These are phyloP conservation scores for Phalacrocorax pelagicus DNA, from an alignment of 2,113 vertebrate genomes.

Conservation along the genomic window DNA sequence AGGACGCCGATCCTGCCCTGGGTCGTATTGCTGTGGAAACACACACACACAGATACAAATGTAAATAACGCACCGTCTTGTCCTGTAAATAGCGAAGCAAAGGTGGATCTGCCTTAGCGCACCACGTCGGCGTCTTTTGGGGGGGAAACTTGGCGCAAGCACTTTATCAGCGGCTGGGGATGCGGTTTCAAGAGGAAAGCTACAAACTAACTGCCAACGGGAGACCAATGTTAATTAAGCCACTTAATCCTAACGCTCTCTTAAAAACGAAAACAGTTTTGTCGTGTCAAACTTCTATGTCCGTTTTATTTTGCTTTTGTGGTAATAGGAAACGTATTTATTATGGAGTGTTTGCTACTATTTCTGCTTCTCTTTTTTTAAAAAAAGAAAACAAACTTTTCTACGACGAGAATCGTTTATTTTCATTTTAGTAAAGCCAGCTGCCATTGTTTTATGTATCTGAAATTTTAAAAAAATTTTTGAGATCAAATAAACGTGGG, in stretches of 20 bases:
- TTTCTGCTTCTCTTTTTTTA: slow-evolving; percentile 70
- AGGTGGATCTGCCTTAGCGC: slow-evolving; percentile 62
- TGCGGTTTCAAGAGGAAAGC: slow-evolving; percentile 46
- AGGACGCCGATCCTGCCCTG: background rate
- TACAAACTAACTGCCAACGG: slow-evolving; percentile 83
- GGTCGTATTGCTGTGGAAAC: background rate
- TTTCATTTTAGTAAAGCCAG: slow-evolving; percentile 78
- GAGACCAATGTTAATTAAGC: slow-evolving; percentile 81
- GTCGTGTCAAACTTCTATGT: slow-evolving; percentile 75
- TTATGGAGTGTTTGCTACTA: slow-evolving; percentile 82
- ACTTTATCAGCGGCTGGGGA: slow-evolving; percentile 83
- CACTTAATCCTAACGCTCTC: slow-evolving; percentile 68
- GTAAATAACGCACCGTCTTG: slow-evolving; percentile 13
- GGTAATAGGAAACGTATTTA: slow-evolving; percentile 88
- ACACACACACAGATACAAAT: background rate
- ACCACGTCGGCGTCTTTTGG: slow-evolving; percentile 5
- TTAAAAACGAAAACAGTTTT: slow-evolving; percentile 37
- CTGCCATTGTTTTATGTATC: slow-evolving; percentile 82
- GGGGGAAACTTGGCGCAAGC: slow-evolving; percentile 75
- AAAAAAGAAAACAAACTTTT: slow-evolving; percentile 61
- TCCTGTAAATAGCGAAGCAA: slow-evolving; percentile 43
- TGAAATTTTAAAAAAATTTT: slow-evolving; percentile 15
- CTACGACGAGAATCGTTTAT: slow-evolving; percentile 77
- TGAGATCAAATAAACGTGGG: slow-evolving; percentile 70
- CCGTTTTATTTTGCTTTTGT: slow-evolving; percentile 74